Evolutionary conservation across 2,888 invertebrate genomes (phyloP).

Genomic region (Tenthredo notha): DNA sequence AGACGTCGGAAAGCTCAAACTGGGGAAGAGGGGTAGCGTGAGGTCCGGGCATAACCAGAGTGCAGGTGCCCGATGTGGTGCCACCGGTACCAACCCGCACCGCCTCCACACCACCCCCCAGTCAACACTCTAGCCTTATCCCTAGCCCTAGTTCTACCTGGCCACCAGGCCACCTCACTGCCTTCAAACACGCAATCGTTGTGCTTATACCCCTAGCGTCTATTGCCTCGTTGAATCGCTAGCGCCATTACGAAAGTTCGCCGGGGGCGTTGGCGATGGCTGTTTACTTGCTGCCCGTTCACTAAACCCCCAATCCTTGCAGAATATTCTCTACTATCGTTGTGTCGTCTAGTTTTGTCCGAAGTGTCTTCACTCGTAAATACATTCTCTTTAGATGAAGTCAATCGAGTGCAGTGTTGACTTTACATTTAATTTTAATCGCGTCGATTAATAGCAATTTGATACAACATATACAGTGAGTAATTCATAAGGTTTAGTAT

Average conservation of each 20-base stretch:
- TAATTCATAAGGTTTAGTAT: conserved; percentile 4
- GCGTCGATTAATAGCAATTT: neutral
- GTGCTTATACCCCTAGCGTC: conserved; percentile 58
- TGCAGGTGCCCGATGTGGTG: conserved; percentile 58
- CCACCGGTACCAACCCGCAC: conserved; percentile 68
- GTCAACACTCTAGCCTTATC: conserved; percentile 63
- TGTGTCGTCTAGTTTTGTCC: neutral
- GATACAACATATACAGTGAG: neutral
- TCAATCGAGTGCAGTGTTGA: neutral
- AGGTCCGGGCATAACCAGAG: conserved; percentile 56
- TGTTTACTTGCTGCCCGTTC: conserved; percentile 72
- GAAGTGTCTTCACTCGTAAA: neutral
- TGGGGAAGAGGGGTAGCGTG: conserved; percentile 55
- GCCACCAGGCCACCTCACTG: conserved; percentile 66
- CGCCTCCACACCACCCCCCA: conserved; percentile 68
- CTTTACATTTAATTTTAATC: neutral
- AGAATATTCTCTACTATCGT: neutral
- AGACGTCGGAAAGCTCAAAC: conserved; percentile 39
- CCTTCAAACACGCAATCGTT: conserved; percentile 75
- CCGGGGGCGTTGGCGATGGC: conserved; percentile 72
- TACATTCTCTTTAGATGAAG: neutral
- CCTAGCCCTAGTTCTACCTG: conserved; percentile 53
- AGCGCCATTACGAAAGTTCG: conserved; percentile 75
- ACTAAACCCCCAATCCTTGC: neutral
- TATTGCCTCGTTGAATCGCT: conserved; percentile 69